Percentiles rank a stretch among this genome's conserved stretches.
These are phyloP conservation scores for Melolontha melolontha DNA, from an alignment of 2,888 invertebrate genomes.

Conservation along the genomic window DNA sequence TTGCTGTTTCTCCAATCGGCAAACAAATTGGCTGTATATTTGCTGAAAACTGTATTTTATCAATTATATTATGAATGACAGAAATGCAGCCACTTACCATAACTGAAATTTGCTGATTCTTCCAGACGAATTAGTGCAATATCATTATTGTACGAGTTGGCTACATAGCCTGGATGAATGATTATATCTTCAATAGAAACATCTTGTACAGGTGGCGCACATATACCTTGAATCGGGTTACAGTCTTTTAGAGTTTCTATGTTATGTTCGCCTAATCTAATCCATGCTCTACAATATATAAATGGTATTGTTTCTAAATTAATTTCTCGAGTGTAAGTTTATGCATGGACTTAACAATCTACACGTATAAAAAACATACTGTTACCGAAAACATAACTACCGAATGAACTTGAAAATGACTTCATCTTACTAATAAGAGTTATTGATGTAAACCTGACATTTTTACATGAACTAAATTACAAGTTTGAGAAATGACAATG, in stretches of 20 bases:
- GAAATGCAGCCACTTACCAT: slow-evolving; percentile 48
- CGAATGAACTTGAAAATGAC: no score
- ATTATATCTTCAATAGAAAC: slow-evolving; percentile 66
- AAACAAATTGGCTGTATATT: slow-evolving; percentile 67
- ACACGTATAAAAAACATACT: no score
- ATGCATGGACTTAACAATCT: no score
- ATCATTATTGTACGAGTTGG: slow-evolving; percentile 68
- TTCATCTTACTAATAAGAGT: no score
- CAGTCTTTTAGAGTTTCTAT: slow-evolving; percentile 66
- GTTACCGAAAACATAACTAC: no score
- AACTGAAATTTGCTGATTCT: slow-evolving; percentile 46
- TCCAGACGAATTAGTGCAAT: slow-evolving; percentile 69
- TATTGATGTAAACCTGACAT: no score
- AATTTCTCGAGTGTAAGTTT: no score
- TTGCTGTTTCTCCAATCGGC: slow-evolving; percentile 60
- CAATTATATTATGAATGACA: slow-evolving; percentile 25
- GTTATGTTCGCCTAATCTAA: slow-evolving; percentile 75
- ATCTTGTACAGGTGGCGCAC: slow-evolving; percentile 67
- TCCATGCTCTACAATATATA: slow-evolving; percentile 67
- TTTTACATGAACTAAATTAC: no score
- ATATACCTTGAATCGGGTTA: slow-evolving; percentile 57
- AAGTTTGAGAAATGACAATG: no score
- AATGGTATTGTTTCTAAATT: no score
- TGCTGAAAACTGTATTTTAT: slow-evolving; percentile 54
- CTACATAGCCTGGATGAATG: slow-evolving; percentile 69